Percentiles rank a stretch among this genome's conserved stretches.
Evolutionary conservation across 2,888 invertebrate genomes (phyloP).

Genomic region (Drosophila diplacantha): DNA sequence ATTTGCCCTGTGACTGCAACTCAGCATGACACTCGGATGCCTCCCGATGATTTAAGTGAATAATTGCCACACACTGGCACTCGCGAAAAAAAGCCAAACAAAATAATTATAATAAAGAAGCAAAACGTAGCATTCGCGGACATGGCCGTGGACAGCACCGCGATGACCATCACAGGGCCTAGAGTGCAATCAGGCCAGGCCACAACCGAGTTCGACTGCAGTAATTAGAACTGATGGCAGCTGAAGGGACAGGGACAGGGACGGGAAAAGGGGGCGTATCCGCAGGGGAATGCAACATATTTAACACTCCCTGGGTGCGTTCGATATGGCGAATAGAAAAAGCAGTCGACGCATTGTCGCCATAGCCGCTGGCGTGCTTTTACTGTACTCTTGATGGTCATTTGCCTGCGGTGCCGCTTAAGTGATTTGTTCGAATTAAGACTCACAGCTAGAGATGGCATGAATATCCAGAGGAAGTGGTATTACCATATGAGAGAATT

Average conservation of each 20-base stretch:
- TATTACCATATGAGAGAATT: neutral
- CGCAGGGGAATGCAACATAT: conserved; percentile 58
- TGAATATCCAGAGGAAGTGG: neutral
- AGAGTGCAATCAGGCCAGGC: conserved; percentile 62
- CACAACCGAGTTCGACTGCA: conserved; percentile 27
- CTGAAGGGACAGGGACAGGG: conserved; percentile 11
- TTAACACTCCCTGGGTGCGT: conserved; percentile 62
- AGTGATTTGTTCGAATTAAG: conserved; percentile 66
- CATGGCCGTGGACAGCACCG: conserved; percentile 44
- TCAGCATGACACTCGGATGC: conserved; percentile 64
- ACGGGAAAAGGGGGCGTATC: conserved; percentile 1
- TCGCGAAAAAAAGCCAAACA: conserved; percentile 33
- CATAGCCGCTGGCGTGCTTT: conserved; percentile 51
- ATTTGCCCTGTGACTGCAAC: conserved; percentile 51
- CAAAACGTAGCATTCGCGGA: conserved; percentile 18
- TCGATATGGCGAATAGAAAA: conserved; percentile 62
- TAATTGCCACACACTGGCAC: conserved; percentile 59
- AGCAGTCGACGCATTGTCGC: conserved; percentile 50
- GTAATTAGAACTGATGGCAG: conserved; percentile 46
- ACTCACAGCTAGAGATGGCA: conserved; percentile 20
- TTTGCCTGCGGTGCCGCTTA: conserved; percentile 68
- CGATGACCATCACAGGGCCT: conserved; percentile 60
- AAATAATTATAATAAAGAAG: conserved; percentile 41
- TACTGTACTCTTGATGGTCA: conserved; percentile 66
- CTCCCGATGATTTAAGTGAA: conserved; percentile 71